These are phyloP conservation scores for Maconellicoccus hirsutus DNA, from an alignment of 1,140 invertebrate genomes.

Conservation along the genomic window DNA sequence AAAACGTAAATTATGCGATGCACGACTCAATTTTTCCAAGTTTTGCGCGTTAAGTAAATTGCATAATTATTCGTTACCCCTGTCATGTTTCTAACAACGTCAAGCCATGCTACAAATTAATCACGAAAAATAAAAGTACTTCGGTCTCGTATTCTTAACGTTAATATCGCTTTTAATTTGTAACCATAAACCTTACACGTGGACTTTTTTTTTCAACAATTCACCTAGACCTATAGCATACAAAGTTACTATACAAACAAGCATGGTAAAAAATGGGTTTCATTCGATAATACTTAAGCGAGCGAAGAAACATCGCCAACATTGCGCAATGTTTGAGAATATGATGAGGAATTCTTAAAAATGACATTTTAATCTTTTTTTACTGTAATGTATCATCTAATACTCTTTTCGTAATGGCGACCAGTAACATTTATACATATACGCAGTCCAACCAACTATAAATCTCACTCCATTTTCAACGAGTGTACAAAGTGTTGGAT, in stretches of 20 bases:
- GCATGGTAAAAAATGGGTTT: no score
- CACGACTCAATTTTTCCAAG: no score
- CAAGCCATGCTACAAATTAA: not conserved
- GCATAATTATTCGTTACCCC: not conserved
- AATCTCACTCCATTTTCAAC: conserved; percentile 18
- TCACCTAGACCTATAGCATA: not conserved
- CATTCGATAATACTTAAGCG: no score
- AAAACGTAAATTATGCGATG: no score
- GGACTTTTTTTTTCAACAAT: not conserved
- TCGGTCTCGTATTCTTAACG: not conserved
- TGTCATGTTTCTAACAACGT: not conserved
- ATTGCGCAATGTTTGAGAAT: not conserved
- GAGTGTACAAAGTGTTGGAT: conserved; percentile 3
- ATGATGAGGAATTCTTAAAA: not conserved
- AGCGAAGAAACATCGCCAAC: no score
- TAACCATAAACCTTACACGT: not conserved
- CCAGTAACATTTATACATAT: not conserved
- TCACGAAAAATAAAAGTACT: not conserved
- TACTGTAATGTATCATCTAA: not conserved
- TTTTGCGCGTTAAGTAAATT: no score
- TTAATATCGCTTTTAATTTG: not conserved
- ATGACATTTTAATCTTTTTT: not conserved
- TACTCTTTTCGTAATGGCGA: not conserved
- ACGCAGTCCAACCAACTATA: not conserved
- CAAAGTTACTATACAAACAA: no score